A percentile compares a stretch with the other conserved stretches of the same genome.
Conservation (phyloP, 1,140 invertebrate species). For the Chironomus tepperi region DNA sequence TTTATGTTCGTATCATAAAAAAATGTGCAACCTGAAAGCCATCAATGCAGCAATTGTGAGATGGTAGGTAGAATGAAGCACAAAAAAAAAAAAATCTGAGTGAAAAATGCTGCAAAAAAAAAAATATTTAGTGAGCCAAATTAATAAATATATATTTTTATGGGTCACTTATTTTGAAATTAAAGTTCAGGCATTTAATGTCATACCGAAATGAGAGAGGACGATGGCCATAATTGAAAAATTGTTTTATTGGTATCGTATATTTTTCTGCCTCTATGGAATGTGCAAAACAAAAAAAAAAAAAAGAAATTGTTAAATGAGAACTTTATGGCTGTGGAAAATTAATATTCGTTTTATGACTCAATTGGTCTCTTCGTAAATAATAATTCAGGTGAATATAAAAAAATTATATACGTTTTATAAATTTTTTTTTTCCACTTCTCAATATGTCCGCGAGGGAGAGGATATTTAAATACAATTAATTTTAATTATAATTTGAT, state of each 20-base stretch:
- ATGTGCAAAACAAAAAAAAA: background rate
- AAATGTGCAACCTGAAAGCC: too few species aligned
- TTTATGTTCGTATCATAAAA: too few species aligned
- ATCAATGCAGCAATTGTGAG: too few species aligned
- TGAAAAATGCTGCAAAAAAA: too few species aligned
- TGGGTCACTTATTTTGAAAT: slow-evolving; percentile 18
- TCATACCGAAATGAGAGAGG: background rate
- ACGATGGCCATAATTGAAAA: slow-evolving; percentile 20
- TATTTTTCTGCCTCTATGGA: background rate
- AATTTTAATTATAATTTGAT: slow-evolving; percentile 4
- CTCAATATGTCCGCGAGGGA: background rate
- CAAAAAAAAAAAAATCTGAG: too few species aligned
- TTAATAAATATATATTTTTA: slow-evolving; percentile 9
- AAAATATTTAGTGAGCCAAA: background rate
- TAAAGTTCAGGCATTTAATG: background rate
- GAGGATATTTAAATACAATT: background rate
- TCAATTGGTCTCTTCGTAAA: slow-evolving; percentile 7
- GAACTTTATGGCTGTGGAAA: background rate
- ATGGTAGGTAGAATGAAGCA: too few species aligned
- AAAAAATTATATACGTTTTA: background rate
- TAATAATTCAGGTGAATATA: slow-evolving; percentile 7
- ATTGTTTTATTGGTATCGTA: slow-evolving; percentile 22
- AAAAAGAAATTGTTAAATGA: background rate
- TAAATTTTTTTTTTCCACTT: too few species aligned
- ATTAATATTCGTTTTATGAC: slow-evolving; percentile 14